These are phyloP conservation scores for Idaea dimidiata DNA, from an alignment of 2,888 invertebrate species.

Conservation along the genomic window DNA sequence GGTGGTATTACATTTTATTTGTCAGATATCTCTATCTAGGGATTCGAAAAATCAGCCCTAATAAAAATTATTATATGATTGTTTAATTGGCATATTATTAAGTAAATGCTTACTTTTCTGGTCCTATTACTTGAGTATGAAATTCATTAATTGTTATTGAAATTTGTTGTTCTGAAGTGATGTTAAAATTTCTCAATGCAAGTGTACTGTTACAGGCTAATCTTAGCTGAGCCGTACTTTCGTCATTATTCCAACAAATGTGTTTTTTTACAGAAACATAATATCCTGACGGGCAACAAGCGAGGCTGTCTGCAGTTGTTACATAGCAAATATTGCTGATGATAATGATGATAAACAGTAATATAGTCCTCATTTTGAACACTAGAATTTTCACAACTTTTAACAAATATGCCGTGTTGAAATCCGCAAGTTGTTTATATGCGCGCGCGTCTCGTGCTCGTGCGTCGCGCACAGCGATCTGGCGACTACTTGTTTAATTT, in stretches of 20 bases:
- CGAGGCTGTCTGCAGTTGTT: constrained; percentile 8
- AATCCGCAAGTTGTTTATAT: no score
- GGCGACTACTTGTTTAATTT: no score
- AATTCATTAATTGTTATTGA: constrained; percentile 19
- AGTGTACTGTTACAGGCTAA: constrained; percentile 27
- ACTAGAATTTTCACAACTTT: background rate
- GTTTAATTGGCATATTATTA: background rate
- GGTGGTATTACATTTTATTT: no score
- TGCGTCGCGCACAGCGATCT: no score
- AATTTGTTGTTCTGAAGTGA: constrained; percentile 22
- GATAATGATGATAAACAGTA: background rate
- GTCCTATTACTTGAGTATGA: constrained; percentile 21
- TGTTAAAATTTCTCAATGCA: constrained; percentile 17
- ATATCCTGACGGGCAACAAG: constrained; percentile 36
- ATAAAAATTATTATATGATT: no score
- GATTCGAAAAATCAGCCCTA: no score
- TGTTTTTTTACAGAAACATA: constrained; percentile 22
- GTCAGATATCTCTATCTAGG: no score
- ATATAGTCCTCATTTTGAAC: background rate
- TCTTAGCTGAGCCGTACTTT: constrained; percentile 26
- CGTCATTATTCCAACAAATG: constrained; percentile 42
- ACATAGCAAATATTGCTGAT: constrained; percentile 9
- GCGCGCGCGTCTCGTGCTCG: no score
- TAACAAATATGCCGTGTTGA: background rate
- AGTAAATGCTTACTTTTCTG: constrained; percentile 33